Percentiles rank a stretch among this genome's conserved stretches.
Conservation (phyloP, 2,888 invertebrate species). For the Pseudoips prasinana region DNA sequence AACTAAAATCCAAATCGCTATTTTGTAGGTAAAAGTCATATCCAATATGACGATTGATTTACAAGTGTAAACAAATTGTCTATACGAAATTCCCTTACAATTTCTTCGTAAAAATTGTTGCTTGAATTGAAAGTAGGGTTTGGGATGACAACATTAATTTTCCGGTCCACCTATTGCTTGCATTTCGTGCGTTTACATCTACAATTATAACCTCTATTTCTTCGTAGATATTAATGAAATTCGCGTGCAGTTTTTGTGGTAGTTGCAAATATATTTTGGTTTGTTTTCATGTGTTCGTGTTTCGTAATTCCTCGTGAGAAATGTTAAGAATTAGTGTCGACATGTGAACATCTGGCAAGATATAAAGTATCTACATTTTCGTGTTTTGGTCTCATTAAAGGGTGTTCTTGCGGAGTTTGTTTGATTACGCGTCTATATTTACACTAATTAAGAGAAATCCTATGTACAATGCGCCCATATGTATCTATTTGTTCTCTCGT, state of each 20-base stretch:
- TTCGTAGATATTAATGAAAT: conserved; percentile 23
- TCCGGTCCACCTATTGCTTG: conserved; percentile 36
- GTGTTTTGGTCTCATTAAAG: conserved; percentile 17
- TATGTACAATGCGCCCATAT: not conserved
- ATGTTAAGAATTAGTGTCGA: conserved; percentile 48
- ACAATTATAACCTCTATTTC: conserved; percentile 8
- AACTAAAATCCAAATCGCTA: too few species aligned
- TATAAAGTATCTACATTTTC: conserved; percentile 18
- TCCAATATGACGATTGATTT: conserved; percentile 29
- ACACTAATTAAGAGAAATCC: conserved; percentile 10
- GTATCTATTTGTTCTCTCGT: not conserved
- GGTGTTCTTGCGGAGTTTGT: conserved; percentile 8
- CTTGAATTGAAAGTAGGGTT: conserved; percentile 45
- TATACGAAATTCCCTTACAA: conserved; percentile 28
- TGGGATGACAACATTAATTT: conserved; percentile 53
- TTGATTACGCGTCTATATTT: conserved; percentile 1
- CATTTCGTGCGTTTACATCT: not conserved
- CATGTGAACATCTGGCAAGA: conserved; percentile 42
- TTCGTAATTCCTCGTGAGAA: conserved; percentile 44
- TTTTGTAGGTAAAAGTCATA: not conserved
- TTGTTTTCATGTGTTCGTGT: conserved; percentile 35
- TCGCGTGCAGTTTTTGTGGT: conserved; percentile 12
- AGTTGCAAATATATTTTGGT: conserved; percentile 21
- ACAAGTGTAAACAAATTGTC: conserved; percentile 22
- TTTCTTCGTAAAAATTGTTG: conserved; percentile 39